Base-by-base conservation (phyloP, 2,113 vertebrate species). In the Nothocercus nigrocapillus region DNA sequence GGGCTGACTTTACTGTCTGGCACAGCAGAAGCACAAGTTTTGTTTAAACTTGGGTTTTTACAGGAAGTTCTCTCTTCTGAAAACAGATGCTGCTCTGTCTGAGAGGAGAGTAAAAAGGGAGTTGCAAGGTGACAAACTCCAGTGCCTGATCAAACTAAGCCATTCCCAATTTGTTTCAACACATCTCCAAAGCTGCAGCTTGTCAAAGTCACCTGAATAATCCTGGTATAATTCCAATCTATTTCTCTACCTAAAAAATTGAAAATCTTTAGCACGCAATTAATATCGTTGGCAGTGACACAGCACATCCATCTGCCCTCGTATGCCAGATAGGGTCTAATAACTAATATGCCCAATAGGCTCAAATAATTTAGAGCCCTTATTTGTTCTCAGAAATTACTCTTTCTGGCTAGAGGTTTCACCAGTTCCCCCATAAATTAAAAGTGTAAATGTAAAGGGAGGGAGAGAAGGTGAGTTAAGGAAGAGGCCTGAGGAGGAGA, bases 281-380 rank as follows among this genome's bases (percentile, higher is more conserved):
- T 89, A 95, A 87, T 89, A 54, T 6, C 89, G 70, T 78, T 90
- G 91, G 90, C 85, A 92, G 13, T 72, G 95, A 85, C 90, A 75
- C 86, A 93, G 85, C 81, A 85, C 90, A 95, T 92, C 86, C 86
- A 88, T 96, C 88, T 95, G 77, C 81, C 86, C 86, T 87, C 85
- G 68, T 19, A 38, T 82, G 61, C 82, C 80, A 70, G 70, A 82
- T 19, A 2, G 75, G 22, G 56, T 74, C 93, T 90, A 96, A 95
- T 94, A 96, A 95, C 81, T 84, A 82, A 84, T 18, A 74, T 21
- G 20, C 88, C 89, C 30, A 1, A 59, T 8, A 24, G 92, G 90
- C 74, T 96, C 69, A 47, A 90, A 92, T 95, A 97, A 97, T 97
- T 97, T 93, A 97, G 70, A 93, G 74, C 67, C 70, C 69, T 30